These are phyloP conservation scores for Drosophila miranda DNA, from an alignment of 1,140 invertebrate genomes.

Conservation along the genomic window DNA sequence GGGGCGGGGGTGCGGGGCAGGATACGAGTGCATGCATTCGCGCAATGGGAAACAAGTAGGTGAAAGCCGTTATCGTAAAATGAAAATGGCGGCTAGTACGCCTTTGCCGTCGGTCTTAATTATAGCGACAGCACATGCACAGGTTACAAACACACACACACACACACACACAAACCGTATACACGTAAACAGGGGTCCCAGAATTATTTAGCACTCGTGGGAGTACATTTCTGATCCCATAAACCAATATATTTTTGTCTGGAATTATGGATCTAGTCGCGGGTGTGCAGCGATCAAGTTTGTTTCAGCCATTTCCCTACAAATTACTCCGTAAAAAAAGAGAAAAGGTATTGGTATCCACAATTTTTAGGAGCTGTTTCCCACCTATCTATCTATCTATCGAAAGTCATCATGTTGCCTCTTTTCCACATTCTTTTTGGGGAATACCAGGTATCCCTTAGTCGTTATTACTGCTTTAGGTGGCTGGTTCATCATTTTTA, in stretches of 20 bases:
- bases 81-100: slow-evolving; percentile 79
- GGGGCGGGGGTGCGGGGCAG: neutral
- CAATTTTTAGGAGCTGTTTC: too few species aligned
- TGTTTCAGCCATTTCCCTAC: too few species aligned
- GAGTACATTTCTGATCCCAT: too few species aligned
- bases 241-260: too few species aligned
- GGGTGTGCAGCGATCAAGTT: too few species aligned
- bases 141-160: slow-evolving; percentile 22
- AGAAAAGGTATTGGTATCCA: too few species aligned
- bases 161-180: neutral
- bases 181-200: neutral
- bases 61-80: slow-evolving; percentile 79
- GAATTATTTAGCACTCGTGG: too few species aligned
- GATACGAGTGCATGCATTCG: slow-evolving; percentile 43
- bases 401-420: slow-evolving; percentile 3
- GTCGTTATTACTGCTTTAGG: slow-evolving; percentile 9
- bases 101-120: slow-evolving; percentile 61
- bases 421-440: too few species aligned
- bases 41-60: slow-evolving; percentile 65
- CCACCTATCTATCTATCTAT: too few species aligned
- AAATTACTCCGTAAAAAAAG: too few species aligned
- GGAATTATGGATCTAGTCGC: too few species aligned
- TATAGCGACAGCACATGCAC: slow-evolving; percentile 74
- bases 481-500: slow-evolving; percentile 48
- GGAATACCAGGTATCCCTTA: too few species aligned